Base-by-base conservation (phyloP, 2,797 vertebrate species). In the Tadarida brasiliensis region DNA sequence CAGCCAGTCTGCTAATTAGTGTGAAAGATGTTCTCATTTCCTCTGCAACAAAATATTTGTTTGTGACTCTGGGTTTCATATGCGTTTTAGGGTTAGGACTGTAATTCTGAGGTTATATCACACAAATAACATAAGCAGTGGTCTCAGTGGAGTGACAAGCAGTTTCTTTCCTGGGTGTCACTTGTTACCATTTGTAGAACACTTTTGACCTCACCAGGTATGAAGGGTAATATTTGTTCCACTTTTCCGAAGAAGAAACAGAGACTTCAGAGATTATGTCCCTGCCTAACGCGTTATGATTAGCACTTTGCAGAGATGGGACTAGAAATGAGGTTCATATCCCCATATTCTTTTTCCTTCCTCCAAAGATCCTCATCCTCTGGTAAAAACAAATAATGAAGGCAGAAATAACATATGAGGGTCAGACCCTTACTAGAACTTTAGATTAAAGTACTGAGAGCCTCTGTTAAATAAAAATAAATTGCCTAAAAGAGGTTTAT, bases 391-490 rank as follows among this genome's bases (percentile, higher is more conserved):
- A 82, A 87, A 44, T 51, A 74, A 74, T 77, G 4, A 87, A 47
- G 17, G 57, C 15, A 56, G 35, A 67, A 85, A 28, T 74, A 70
- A 94, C 78, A 67, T 35, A 49, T 24, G 61, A 86, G 5, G 28
- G 30, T 88, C 10, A 85, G 8, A 49, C 35, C 17, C 71, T 85
- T 82, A 63, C 59, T 81, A 57, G 54, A 80, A 74, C 24, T 80
- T 70, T n/a, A 14, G 70, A 57, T 82, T 77, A 80, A 14, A 96
- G 24, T 68, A 63, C 3, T 12, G 61, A 76, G n/a, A 87, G n/a
- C 22, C n/a, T 87, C 12, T 87, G 54, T 68, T 39, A 78, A 91
- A 44, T 67, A 91, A 47, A 74, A 86, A 33, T 91, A 94, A 90
- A 68, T 49, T 81, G 24, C n/a, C 15, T 70, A 68, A 39, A 65